Base-by-base conservation (phyloP, 2,888 invertebrate genomes). In the Hypomecis atomaria region DNA sequence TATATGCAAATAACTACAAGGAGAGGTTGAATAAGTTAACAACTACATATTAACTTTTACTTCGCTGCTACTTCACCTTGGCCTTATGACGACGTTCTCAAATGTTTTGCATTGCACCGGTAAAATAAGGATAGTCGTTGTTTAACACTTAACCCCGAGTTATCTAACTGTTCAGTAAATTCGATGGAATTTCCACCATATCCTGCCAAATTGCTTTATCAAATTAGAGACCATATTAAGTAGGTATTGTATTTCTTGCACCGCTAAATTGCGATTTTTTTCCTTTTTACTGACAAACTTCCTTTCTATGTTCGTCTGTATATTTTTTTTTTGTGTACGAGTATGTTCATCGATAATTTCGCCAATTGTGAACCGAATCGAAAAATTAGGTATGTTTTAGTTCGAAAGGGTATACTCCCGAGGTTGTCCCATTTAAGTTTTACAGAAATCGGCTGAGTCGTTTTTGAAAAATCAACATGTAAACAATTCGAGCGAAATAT, bases 41-140 rank as follows among this genome's bases (percentile, higher is more conserved):
- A 45, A 37, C 13, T 40, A 34, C 40, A 3, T 49, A 49, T 13
- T 37, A 43, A 50, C 59, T 59, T 59, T 59, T 44, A 59, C 59
- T 44, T 44, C 33, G 40, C 6, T 36, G 8, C 45, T 57, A 50
- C 66, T 33, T 71, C 65, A 65, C 71, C 70, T 69, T 71, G 69
- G 55, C 63, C 56, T 62, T 69, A 62, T 68, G 63, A 74, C 68
- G 72, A 66, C 60, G 65, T 49, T 49, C 11, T 49, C 10, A 36
- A 10, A 47, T 62, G 37, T 37, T 9, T 2, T 38, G 13, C 62
- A 66, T 62, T 58, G 67, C 66, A 70, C 23, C 44, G 11, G 1
- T 58, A 44, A n/a, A 56, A 55, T 59, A 43, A 50, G 38, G 13
- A 48, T 58, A 59, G 49, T 34, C 53, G 23, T 54, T 43, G 48